Base-by-base conservation (phyloP, 2,113 vertebrate species). In the Willisornis vidua region DNA sequence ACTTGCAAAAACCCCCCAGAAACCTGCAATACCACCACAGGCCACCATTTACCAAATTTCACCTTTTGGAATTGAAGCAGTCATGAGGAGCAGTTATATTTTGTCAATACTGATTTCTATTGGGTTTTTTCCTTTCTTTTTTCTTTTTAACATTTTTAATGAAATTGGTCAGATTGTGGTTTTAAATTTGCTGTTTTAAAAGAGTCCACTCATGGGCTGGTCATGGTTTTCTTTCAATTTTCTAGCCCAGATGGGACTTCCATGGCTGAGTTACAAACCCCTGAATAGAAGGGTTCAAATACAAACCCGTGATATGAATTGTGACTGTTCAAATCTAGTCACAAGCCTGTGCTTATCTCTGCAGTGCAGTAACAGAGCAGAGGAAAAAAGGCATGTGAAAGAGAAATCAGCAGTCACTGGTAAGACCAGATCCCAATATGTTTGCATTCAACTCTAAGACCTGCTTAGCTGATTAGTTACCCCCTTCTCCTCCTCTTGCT, bases 261-360 rank as follows among this genome's bases (percentile, higher is more conserved):
- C 76, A 85, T 90, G 90, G 94, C 77, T 93, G 96, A 97, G 97
- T 97, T 97, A 83, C 95, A 97, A 97, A 95, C 94, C 97, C 96
- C 97, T 88, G 94, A 95, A 97, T 6, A 96, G 90, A 96, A 98
- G 95, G 94, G 97, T 31, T 94, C 97, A 96, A 93, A 95, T 55
- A 93, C 55, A 57, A 96, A 97, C 96, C 87, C 2, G 28, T 87
- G 96, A 94, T 41, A 63, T 77, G 59, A 91, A 88, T 70, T 73
- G 16, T 28, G 90, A 77, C 73, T 74, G 78, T 46, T 79, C 61
- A 62, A 70, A 66, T 49, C 91, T 70, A 77, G 55, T n/a, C 88
- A 54, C 14, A 46, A 49, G 31, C 62, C 67, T 55, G 59, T 0
- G 8, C 86, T 57, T 66, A 63, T 23, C 49, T 77, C 52, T 26